Evolutionary conservation across 2,888 invertebrate species (phyloP), one percentile per base, ranked within the genome.

Genomic region (Escarpia spicata): DNA sequence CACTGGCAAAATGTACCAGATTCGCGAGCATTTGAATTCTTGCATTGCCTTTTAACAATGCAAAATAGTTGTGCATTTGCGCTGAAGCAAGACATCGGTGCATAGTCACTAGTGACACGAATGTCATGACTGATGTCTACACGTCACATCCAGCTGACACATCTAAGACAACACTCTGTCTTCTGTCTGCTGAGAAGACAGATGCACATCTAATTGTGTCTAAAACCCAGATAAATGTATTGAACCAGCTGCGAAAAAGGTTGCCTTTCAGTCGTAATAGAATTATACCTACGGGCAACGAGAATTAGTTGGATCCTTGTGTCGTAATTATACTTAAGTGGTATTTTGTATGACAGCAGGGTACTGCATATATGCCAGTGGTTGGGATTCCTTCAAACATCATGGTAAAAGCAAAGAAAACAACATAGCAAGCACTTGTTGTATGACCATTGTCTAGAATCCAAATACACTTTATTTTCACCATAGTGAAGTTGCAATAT

Each of bases 81-180:
- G n/a, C n/a, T 75, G 75, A 75, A 75, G 75, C 75, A 75, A 6
- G 26, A 75, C n/a, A 26, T 75, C 26, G n/a, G 75, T 75, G 75
- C 75, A 26, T n/a, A 75, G 75, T 75, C 75, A 75, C 75, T 75
- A 75, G 75, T 75, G 75, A 75, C 75, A 75, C n/a, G 26, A n/a
- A 75, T 75, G 75, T 26, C 75, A 75, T 75, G 75, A 75, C 75
- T 75, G 75, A 75, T 75, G 75, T 75, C 75, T 75, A 75, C 26
- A 75, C 75, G n/a, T 26, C 75, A 26, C 26, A 75, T 15, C 75
- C 75, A 75, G 75, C 75, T 26, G n/a, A 75, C 75, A 75, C 75
- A 75, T 19, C 12, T 60, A 75, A 19, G n/a, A 75, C 75, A 75
- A 75, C 75, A 75, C 75, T 75, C 75, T 75, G 26, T 75, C 75